phyloP scores from a whole-genome alignment of 2,797 vertebrate species.

The Nannoperca obscura region DNA sequence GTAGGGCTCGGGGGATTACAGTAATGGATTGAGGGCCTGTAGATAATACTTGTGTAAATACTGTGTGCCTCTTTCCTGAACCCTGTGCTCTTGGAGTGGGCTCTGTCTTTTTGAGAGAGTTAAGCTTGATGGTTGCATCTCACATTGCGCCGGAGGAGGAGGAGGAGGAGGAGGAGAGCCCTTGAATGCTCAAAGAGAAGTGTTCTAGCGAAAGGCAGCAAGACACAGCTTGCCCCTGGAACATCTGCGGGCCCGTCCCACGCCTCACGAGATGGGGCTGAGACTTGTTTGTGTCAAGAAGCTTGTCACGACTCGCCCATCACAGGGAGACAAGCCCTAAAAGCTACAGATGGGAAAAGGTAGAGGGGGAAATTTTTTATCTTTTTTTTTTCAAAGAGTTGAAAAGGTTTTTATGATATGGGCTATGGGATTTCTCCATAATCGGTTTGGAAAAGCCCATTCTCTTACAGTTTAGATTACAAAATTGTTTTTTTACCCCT shows the following conservation, averaged over 20 bases:
- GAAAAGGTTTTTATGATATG: constrained; percentile 81
- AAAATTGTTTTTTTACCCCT: constrained; percentile 36
- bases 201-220: constrained; percentile 94
- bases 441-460: constrained; percentile 69
- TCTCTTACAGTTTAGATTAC: constrained; percentile 63
- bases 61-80: constrained; percentile 84
- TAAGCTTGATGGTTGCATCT: constrained; percentile 82
- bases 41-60: constrained; percentile 87
- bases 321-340: constrained; percentile 82
- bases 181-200: constrained; percentile 92
- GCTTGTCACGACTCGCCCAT: constrained; percentile 92
- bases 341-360: constrained; percentile 77
- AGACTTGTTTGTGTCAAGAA: constrained; percentile 96
- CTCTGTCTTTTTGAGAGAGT: constrained; percentile 81
- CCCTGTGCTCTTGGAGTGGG: constrained; percentile 80
- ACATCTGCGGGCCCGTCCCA: constrained; percentile 97
- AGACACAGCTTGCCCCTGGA: constrained; percentile 93
- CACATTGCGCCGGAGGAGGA: constrained; percentile 88
- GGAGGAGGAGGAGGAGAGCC: constrained; percentile 73
- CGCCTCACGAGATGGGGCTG: constrained; percentile 93
- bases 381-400: constrained; percentile 58
- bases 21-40: constrained; percentile 85
- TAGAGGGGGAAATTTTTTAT: constrained; percentile 60
- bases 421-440: constrained; percentile 71
- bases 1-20: constrained; percentile 81